Base-by-base conservation (phyloP, 2,113 vertebrate genomes). In the Vidua macroura region DNA sequence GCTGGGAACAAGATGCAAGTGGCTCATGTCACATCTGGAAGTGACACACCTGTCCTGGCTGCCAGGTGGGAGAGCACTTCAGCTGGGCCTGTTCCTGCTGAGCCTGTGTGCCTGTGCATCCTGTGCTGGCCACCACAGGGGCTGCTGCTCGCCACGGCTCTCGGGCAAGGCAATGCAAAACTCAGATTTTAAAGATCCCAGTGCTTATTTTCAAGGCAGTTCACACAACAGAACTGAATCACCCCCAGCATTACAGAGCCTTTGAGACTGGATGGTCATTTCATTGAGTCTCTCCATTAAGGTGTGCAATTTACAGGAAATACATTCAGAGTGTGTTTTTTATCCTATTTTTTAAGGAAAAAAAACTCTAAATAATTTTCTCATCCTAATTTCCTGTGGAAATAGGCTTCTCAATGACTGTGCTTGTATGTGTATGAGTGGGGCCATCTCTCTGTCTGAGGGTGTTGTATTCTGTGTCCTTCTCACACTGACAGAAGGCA, bases 21-120 rank as follows among this genome's bases (percentile, higher is more conserved):
- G 90, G 83, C 80, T 93, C 67, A 12, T 15, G 52, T 72, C 74
- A 77, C 86, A 68, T 90, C 94, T 82, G 77, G 86, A 58, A 68
- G 69, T 48, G 80, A 60, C 83, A 83, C 85, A 68, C 70, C 62
- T 90, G 76, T 64, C 91, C 75, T 33, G 55, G 43, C 70, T 92
- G 86, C 81, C 89, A 83, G 92, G 66, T 6, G 30, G 78, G 11
- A 63, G 52, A 82, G 74, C 80, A 0, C 35, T 75, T 67, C 67
- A 92, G 88, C 92, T 67, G 90, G 60, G 76, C 3, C 37, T 6
- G 82, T 67, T 77, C 30, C 78, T 15, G 33, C 77, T 7, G 14
- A 20, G 74, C 20, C 0, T 2, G 8, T 6, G 48, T 58, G 83
- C 43, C 58, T 0, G 0, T 2, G 55, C 37, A 2, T 5, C 64